Conservation (phyloP, 1,140 invertebrate genomes). For the Cherax quadricarinatus region DNA sequence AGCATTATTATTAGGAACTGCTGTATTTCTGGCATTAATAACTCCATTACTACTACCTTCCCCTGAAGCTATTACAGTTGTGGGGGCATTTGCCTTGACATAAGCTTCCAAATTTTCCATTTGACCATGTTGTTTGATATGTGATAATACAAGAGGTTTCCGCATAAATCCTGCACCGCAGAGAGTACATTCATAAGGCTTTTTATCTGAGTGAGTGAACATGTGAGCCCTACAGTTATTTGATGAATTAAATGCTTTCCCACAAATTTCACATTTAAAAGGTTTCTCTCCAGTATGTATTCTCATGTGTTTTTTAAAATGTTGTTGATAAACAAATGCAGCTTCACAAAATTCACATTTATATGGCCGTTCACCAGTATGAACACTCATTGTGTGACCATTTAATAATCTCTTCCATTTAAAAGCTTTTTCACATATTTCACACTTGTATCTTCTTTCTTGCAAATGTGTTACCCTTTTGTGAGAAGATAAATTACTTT, state of each 20-base stretch:
- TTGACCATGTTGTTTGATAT: slow-evolving; percentile 58
- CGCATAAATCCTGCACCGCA: slow-evolving; percentile 90
- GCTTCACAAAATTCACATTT: slow-evolving; percentile 85
- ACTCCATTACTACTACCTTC: slow-evolving; percentile 2
- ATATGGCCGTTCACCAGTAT: slow-evolving; percentile 87
- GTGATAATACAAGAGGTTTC: slow-evolving; percentile 77
- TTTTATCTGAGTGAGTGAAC: slow-evolving; percentile 90
- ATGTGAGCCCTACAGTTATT: slow-evolving; percentile 90
- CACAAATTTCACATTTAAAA: slow-evolving; percentile 76
- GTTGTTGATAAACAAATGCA: slow-evolving; percentile 89
- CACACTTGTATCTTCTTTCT: slow-evolving; percentile 81
- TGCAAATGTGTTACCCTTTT: slow-evolving; percentile 87
- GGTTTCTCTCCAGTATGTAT: slow-evolving; percentile 80
- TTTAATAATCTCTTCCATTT: slow-evolving; percentile 85
- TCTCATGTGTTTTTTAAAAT: slow-evolving; percentile 87
- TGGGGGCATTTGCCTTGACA: slow-evolving; percentile 54
- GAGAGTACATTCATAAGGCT: slow-evolving; percentile 88
- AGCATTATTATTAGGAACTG: background rate
- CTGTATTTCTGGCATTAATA: slow-evolving; percentile 24
- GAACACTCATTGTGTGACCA: slow-evolving; percentile 87
- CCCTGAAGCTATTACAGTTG: slow-evolving; percentile 14
- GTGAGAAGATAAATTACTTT: slow-evolving; percentile 77
- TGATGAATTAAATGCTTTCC: slow-evolving; percentile 88
- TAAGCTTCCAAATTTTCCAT: slow-evolving; percentile 50
- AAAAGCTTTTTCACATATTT: slow-evolving; percentile 84